Evolutionary conservation across 2,113 vertebrate species (phyloP), one percentile per base, ranked within the genome.

Genomic region (Taurulus bubalis): DNA sequence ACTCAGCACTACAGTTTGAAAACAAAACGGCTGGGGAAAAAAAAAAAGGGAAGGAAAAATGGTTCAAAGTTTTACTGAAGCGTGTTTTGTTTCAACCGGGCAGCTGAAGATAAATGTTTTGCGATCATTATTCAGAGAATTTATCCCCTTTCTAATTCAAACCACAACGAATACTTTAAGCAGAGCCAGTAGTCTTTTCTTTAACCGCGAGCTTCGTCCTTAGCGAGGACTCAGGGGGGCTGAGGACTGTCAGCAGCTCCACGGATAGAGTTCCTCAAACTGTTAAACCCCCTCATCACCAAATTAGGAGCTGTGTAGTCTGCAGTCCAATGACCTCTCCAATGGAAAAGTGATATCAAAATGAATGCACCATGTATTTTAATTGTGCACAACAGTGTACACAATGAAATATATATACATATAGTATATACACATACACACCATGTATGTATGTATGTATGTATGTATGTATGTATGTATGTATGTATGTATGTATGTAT

Each of bases 81-180:
- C 75, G 90, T 89, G 92, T 94, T 95, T 93, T 78, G 89, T 93
- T 94, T 93, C 89, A 93, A 75, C 71, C 72, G 8, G 84, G 78
- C 82, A 88, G 91, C 71, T 85, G 70, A 85, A 84, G 88, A 84
- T 87, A 92, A 94, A 95, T 90, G 90, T 93, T 94, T 93, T 90
- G 84, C 75, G 80, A 93, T 92, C 88, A 90, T 93, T 91, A 93
- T 92, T 90, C 87, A 89, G 87, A 86, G 76, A 92, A 93, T 91
- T 94, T 87, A 92, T 87, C 85, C 89, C 63, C 77, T 85, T 91
- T 89, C 78, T 91, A 90, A 92, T 92, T 90, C 74, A 88, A 94
- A 92, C 92, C 93, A 87, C 90, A 85, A 76, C 20, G 71, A 89
- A 85, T 82, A 87, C 85, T 89, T 80, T 80, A 90, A 90, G 89